phyloP scores from a whole-genome alignment of 2,888 invertebrate species.

The Trachelus troglodyta region DNA sequence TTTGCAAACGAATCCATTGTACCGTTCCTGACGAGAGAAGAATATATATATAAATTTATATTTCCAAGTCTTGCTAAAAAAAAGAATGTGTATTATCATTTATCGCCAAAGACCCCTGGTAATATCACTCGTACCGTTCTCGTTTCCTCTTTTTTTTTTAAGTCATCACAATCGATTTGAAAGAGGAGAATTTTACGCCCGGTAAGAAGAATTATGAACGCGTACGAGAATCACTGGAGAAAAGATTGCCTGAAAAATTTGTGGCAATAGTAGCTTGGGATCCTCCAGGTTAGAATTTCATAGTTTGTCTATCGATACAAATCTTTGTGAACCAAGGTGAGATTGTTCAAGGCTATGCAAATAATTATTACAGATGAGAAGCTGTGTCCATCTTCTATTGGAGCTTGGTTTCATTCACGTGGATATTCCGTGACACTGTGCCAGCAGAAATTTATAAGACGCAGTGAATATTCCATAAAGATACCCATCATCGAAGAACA shows the following conservation, averaged over 20 bases:
- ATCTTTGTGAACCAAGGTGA: neutral
- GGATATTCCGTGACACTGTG: slow-evolving; percentile 67
- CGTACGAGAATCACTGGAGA: slow-evolving; percentile 58
- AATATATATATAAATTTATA: slow-evolving; percentile 25
- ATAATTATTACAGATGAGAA: slow-evolving; percentile 50
- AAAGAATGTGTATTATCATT: slow-evolving; percentile 5
- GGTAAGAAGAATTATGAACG: slow-evolving; percentile 68
- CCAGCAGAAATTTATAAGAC: slow-evolving; percentile 59
- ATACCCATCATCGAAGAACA: slow-evolving; percentile 63
- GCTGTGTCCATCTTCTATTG: slow-evolving; percentile 72
- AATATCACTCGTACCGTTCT: neutral
- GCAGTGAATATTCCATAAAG: slow-evolving; percentile 58
- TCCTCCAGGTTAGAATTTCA: slow-evolving; percentile 62
- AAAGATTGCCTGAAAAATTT: slow-evolving; percentile 62
- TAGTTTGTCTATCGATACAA: neutral
- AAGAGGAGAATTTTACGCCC: slow-evolving; percentile 63
- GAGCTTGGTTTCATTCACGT: slow-evolving; percentile 69
- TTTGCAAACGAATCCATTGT: slow-evolving; percentile 18
- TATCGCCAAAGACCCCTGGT: neutral
- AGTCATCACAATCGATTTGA: slow-evolving; percentile 70
- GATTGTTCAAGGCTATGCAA: neutral
- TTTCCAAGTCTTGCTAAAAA: slow-evolving; percentile 19
- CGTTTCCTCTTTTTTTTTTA: slow-evolving; percentile 12
- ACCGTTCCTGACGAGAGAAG: slow-evolving; percentile 11
- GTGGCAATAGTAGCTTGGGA: slow-evolving; percentile 69